Conservation (phyloP, 1,140 invertebrate genomes). For the Dendroctonus valens region DNA sequence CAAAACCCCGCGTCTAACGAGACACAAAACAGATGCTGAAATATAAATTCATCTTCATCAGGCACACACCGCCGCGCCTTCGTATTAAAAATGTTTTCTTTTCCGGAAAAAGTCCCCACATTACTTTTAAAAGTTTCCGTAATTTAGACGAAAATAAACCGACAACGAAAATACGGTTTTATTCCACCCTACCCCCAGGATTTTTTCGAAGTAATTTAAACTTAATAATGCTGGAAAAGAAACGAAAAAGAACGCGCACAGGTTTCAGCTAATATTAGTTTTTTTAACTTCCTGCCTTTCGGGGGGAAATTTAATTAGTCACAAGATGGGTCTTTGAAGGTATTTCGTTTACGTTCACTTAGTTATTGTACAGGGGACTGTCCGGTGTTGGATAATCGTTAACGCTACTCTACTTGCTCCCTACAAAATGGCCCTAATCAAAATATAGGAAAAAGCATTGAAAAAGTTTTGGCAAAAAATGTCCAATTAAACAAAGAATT, state of each 20-base stretch:
- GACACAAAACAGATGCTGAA: constrained; percentile 30
- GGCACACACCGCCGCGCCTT: not conserved
- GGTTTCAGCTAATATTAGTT: constrained; percentile 33
- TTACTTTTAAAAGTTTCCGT: constrained; percentile 25
- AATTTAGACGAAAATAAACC: constrained; percentile 32
- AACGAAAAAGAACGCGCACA: constrained; percentile 26
- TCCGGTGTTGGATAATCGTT: too few species aligned
- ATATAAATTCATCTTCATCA: constrained; percentile 28
- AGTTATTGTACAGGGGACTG: too few species aligned
- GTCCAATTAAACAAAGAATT: too few species aligned
- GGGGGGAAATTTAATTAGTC: constrained; percentile 29
- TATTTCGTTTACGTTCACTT: too few species aligned
- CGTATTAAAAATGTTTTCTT: constrained; percentile 32
- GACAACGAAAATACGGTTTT: constrained; percentile 29
- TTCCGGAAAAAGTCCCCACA: constrained; percentile 21
- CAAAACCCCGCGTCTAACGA: constrained; percentile 13
- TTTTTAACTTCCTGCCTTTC: constrained; percentile 28
- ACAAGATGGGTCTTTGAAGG: not conserved
- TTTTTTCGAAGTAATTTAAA: constrained; percentile 33
- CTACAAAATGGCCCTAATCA: too few species aligned
- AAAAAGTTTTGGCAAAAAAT: too few species aligned
- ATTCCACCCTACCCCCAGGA: constrained; percentile 21
- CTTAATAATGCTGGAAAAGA: constrained; percentile 31
- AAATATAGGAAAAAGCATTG: too few species aligned
- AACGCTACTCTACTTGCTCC: too few species aligned